These are phyloP conservation scores for Kudoa iwatai DNA, from an alignment of 30 jellyfish, hydroid and myxozoan genomes.

Conservation along the genomic window DNA sequence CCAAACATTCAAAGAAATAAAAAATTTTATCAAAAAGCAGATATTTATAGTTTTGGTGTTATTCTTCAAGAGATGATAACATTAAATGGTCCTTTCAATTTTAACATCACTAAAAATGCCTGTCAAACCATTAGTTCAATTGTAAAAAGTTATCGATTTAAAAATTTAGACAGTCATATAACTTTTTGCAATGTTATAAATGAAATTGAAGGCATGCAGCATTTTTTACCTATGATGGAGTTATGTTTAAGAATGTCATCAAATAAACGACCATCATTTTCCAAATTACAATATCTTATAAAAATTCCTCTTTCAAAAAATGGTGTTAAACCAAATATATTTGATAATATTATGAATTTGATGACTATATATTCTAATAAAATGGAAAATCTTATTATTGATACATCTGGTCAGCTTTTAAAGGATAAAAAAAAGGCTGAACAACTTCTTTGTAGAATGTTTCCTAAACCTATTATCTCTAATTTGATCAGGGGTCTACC, in stretches of 20 bases:
- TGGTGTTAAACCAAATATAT: not conserved
- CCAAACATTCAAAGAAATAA: too few species aligned
- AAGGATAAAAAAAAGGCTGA: not conserved
- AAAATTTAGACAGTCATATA: too few species aligned
- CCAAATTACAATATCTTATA: too few species aligned
- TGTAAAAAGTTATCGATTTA: too few species aligned
- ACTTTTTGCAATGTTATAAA: too few species aligned
- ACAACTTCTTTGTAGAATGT: not conserved
- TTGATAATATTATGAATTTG: not conserved
- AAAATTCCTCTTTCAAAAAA: too few species aligned
- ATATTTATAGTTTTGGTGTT: not conserved
- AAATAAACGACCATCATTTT: not conserved
- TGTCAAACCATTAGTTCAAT: too few species aligned
- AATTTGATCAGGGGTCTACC: not conserved
- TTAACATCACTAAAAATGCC: too few species aligned
- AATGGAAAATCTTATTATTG: not conserved
- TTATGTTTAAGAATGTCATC: too few species aligned
- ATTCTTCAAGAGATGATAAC: not conserved
- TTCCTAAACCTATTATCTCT: not conserved
- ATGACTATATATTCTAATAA: not conserved
- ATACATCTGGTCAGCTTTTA: too few species aligned
- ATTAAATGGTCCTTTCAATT: not conserved
- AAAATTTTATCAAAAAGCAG: not conserved
- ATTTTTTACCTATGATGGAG: too few species aligned
- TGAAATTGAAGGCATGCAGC: too few species aligned